Evolutionary conservation across 2,888 invertebrate species (phyloP).

Genomic region (Syrphus vitripennis): DNA sequence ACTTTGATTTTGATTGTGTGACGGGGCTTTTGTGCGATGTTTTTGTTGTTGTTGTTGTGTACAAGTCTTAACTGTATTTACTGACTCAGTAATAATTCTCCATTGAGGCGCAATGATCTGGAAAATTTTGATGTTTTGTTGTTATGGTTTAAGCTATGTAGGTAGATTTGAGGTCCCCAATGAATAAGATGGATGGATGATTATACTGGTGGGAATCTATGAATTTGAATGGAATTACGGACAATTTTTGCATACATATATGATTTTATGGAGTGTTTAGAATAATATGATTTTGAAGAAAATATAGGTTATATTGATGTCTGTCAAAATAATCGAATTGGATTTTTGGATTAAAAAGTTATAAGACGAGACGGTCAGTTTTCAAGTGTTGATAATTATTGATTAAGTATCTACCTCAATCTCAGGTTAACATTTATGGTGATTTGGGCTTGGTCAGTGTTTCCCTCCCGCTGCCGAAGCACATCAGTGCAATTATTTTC

Average conservation of each 20-base stretch:
- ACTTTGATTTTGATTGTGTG: constrained; percentile 55
- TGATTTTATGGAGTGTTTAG: neutral
- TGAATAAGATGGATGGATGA: constrained; percentile 4
- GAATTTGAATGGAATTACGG: neutral
- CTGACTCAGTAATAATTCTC: constrained; percentile 68
- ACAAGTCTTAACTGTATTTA: constrained; percentile 34
- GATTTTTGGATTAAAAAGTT: no score
- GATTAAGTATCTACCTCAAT: no score
- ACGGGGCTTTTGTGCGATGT: constrained; percentile 16
- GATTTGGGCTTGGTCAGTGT: no score
- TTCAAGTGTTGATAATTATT: no score
- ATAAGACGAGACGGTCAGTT: no score
- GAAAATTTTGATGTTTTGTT: constrained; percentile 65
- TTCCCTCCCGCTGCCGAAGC: no score
- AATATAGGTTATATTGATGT: neutral
- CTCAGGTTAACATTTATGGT: no score
- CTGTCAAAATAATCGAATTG: neutral
- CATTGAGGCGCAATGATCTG: constrained; percentile 67
- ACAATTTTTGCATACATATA: neutral
- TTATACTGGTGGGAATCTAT: neutral
- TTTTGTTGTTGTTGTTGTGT: constrained; percentile 6
- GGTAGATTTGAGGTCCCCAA: neutral
- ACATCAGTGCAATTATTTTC: no score
- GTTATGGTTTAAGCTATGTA: neutral
- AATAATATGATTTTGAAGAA: neutral